Evolutionary conservation across 2,888 invertebrate species (phyloP).

Genomic region (Agriopis marginaria): DNA sequence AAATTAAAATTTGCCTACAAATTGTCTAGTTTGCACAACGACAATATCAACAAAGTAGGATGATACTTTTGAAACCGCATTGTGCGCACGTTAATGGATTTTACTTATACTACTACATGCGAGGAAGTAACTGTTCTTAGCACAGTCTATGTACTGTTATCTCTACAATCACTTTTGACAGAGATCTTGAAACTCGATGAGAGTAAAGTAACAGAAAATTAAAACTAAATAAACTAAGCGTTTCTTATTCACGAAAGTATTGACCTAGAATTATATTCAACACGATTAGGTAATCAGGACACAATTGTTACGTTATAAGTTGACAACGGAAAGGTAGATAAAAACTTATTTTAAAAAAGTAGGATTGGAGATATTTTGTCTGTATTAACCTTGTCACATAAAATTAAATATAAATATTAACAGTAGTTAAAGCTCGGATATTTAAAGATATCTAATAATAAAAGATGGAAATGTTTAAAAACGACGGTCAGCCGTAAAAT

Average conservation of each 20-base stretch:
- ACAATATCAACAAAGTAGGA: constrained; percentile 52
- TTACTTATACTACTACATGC: constrained; percentile 62
- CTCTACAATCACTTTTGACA: constrained; percentile 72
- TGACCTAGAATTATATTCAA: constrained; percentile 22
- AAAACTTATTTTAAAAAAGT: constrained; percentile 16
- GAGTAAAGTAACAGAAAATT: constrained; percentile 23
- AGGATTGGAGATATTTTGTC: constrained; percentile 29
- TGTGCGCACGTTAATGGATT: constrained; percentile 52
- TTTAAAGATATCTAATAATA: constrained; percentile 38
- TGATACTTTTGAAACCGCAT: constrained; percentile 54
- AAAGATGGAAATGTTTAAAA: constrained; percentile 67
- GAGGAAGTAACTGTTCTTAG: constrained; percentile 72
- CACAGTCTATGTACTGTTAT: constrained; percentile 66
- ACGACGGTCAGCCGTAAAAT: constrained; percentile 56
- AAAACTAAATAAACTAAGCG: constrained; percentile 23
- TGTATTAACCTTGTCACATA: constrained; percentile 33
- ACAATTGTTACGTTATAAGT: constrained; percentile 22
- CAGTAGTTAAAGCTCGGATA: constrained; percentile 58
- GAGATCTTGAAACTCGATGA: constrained; percentile 29
- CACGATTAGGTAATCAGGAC: constrained; percentile 28
- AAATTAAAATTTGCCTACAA: constrained; percentile 68
- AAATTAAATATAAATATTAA: constrained; percentile 32
- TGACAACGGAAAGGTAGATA: constrained; percentile 17
- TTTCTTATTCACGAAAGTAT: constrained; percentile 16
- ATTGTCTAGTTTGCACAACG: constrained; percentile 66